Evolutionary conservation across 2,113 vertebrate species (phyloP), one percentile per base, ranked within the genome.

Genomic region (Gopherus flavomarginatus): DNA sequence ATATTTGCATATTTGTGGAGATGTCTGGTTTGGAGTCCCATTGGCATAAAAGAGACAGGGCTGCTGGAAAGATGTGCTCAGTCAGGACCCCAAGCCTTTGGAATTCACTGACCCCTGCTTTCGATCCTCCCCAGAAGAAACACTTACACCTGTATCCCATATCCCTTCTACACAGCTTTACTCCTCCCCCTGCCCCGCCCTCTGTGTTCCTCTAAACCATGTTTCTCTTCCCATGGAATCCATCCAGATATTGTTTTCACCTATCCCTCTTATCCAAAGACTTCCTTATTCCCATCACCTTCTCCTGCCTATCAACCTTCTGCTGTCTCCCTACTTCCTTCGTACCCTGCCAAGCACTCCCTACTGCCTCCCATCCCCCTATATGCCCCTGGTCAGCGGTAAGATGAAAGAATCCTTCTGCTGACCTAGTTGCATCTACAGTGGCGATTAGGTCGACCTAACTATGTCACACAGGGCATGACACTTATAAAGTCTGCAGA

Each of bases 331-430:
- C 0, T 29, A 21, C 59, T 83, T 91, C 85, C 85, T 89, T 90
- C 50, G 86, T 82, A 69, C 35, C 75, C 93, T 89, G 81, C 81
- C 85, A 88, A 93, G 77, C 54, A 83, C 59, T 88, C 80, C 42
- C 88, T 42, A 83, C 50, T 81, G 10, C 3, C 4, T 65, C 81
- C n/a, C 1, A 0, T 19, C 49, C 82, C 84, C 72, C 44, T 22
- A 22, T 38, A 11, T 38, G 65, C 65, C 29, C n/a, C 49, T 87
- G 59, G 90, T 96, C 89, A 91, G 56, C 0, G 4, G 75, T 57
- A 21, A 72, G 9, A 38, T 11, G 65, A n/a, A 72, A 38, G 65
- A 38, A 72, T 38, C 65, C 65, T 62, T 62, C 59, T 72, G 65
- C n/a, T 4, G 19, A 38, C 19, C n/a, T 69, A 22, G n/a, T n/a